Percentiles rank a stretch among this genome's conserved stretches.
These are phyloP conservation scores for Autographa pulchrina DNA, from an alignment of 2,888 invertebrate genomes.

Conservation along the genomic window DNA sequence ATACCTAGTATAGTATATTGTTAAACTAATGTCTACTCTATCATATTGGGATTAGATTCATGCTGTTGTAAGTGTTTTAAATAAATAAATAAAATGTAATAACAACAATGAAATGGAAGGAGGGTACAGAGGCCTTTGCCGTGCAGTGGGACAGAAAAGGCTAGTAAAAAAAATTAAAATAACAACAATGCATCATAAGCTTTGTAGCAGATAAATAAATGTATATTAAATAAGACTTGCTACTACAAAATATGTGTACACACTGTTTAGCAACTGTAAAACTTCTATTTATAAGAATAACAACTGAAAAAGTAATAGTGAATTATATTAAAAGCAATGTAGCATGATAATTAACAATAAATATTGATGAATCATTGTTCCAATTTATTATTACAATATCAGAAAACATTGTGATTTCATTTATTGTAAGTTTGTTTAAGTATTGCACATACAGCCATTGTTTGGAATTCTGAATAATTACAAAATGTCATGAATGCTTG, in stretches of 20 bases:
- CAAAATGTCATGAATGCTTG: neutral
- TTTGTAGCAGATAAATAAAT: too few relatives aligned
- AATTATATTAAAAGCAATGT: constrained; percentile 9
- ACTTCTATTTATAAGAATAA: neutral
- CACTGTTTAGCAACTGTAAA: neutral
- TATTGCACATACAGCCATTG: constrained; percentile 8
- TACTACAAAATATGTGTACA: neutral
- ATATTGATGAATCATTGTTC: constrained; percentile 38
- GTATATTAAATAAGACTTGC: too few relatives aligned
- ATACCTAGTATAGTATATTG: too few relatives aligned
- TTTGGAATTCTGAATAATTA: neutral
- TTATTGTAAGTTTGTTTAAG: neutral
- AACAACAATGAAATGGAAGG: too few relatives aligned
- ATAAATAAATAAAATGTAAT: too few relatives aligned
- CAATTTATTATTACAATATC: constrained; percentile 7
- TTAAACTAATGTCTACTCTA: too few relatives aligned
- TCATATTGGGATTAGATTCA: too few relatives aligned
- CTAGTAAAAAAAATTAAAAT: too few relatives aligned
- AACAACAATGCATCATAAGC: too few relatives aligned
- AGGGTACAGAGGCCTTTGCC: too few relatives aligned
- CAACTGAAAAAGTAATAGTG: neutral
- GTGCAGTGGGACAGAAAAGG: too few relatives aligned
- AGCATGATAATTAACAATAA: constrained; percentile 8
- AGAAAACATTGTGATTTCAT: constrained; percentile 21
- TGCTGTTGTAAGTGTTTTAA: too few relatives aligned